Evolutionary conservation across 2,797 vertebrate species (phyloP), one percentile per base, ranked within the genome.

Genomic region (Chelon labrosus): DNA sequence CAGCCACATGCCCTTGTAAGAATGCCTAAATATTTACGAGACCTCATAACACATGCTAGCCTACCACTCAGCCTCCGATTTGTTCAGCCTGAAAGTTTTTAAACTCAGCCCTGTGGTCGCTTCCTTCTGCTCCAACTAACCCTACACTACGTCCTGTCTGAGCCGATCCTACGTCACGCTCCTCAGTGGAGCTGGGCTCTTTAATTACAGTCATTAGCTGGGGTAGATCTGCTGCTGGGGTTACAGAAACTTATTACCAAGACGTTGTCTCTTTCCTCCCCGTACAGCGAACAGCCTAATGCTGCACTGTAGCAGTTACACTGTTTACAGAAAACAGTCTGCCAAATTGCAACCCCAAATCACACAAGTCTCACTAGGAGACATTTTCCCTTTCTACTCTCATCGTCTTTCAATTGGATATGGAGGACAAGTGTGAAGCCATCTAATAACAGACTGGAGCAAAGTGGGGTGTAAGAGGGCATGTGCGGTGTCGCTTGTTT

Each of bases 131-230:
- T 73, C 58, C 27, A 65, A 80, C 78, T 76, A 46, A 65, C 68
- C 87, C 85, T 88, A 9, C 75, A 70, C 84, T 51, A 62, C 82
- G 66, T 89, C 85, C 81, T 71, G 86, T 88, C 85, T 87, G 85
- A 82, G 79, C 73, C 5, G 65, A 75, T 80, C 67, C 70, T 66
- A 78, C 77, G 71, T 88, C 89, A 84, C 84, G 88, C 90, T 77
- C 82, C 79, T 79, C 69, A 9, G 38, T 72, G 84, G 73, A 80
- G 67, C 82, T 70, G 61, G 77, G 79, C 79, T 81, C 82, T 93
- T 89, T 93, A 94, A 94, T 95, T 93, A 93, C 82, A 80, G 80
- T 88, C 88, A 93, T 94, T 93, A 92, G 85, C 80, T 38, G 16
- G 80, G 83, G 83, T 84, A 82, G 82, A 79, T 79, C 84, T 85